These are phyloP conservation scores for Cyanistes caeruleus DNA, from an alignment of 2,113 vertebrate genomes.

Conservation along the genomic window DNA sequence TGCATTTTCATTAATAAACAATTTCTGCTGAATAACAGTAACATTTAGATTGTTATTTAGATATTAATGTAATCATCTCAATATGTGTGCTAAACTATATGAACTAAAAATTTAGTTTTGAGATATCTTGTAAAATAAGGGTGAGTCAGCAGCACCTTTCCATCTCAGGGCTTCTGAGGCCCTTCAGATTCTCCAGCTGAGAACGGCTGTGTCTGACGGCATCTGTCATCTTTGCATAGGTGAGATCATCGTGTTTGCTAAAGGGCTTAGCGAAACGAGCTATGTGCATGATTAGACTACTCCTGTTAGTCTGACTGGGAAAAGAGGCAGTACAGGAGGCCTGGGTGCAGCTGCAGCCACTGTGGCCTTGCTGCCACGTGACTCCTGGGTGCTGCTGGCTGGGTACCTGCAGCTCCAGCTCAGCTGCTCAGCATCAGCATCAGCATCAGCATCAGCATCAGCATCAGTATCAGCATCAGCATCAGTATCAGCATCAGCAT, in stretches of 20 bases:
- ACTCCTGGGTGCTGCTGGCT: background rate
- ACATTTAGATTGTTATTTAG: background rate
- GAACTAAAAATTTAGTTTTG: background rate
- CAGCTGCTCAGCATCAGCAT: background rate
- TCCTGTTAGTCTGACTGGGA: background rate
- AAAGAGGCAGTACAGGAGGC: background rate
- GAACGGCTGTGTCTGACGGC: background rate
- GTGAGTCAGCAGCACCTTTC: background rate
- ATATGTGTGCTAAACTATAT: background rate
- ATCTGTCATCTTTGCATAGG: background rate
- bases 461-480: too few relatives aligned
- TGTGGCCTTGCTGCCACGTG: rapidly evolving
- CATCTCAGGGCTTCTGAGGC: background rate
- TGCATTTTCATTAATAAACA: background rate
- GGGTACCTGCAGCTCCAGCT: background rate
- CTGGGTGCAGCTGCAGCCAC: rapidly evolving
- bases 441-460: too few relatives aligned
- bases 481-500: too few relatives aligned
- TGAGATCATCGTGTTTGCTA: background rate
- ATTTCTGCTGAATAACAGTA: background rate
- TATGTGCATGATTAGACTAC: background rate
- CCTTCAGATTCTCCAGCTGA: background rate
- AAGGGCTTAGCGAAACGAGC: background rate
- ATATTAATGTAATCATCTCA: background rate
- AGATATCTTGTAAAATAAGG: background rate